These are phyloP conservation scores for Amblyjoppa proteus DNA, from an alignment of 2,888 invertebrate genomes.

Conservation along the genomic window DNA sequence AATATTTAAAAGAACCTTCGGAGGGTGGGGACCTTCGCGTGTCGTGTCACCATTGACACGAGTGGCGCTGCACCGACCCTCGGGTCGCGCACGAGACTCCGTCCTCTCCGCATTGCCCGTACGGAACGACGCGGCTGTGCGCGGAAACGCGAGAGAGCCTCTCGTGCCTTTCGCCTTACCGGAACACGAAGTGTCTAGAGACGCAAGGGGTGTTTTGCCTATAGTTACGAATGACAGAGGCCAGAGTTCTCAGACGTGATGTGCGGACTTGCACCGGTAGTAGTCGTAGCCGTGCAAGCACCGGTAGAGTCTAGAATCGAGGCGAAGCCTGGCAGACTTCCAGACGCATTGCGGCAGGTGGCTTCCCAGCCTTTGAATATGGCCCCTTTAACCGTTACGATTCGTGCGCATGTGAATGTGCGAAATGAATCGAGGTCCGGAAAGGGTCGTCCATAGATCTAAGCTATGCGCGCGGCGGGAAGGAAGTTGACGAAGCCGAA, in stretches of 20 bases:
- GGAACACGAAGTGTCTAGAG: no score
- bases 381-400: slow-evolving; percentile 41
- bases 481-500: slow-evolving; percentile 18
- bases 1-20: slow-evolving; percentile 51
- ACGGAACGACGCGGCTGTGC: slow-evolving; percentile 15
- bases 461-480: neutral
- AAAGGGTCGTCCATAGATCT: neutral
- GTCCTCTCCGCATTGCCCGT: slow-evolving; percentile 4
- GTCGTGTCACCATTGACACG: slow-evolving; percentile 46
- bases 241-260: neutral
- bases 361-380: slow-evolving; percentile 61
- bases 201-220: neutral
- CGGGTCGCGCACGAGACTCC: slow-evolving; percentile 34
- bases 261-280: neutral
- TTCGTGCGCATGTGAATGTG: slow-evolving; percentile 19
- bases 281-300: slow-evolving; percentile 13
- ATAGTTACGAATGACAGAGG: neutral
- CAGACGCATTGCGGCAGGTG: slow-evolving; percentile 82
- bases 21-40: slow-evolving; percentile 14
- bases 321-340: slow-evolving; percentile 78
- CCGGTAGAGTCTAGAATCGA: slow-evolving; percentile 38
- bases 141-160: slow-evolving; percentile 27
- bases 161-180: neutral
- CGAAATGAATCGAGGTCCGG: slow-evolving; percentile 21
- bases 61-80: slow-evolving; percentile 29